These are phyloP conservation scores for Chaitophorus viminalis DNA, from an alignment of 2,888 invertebrate species.

Conservation along the genomic window DNA sequence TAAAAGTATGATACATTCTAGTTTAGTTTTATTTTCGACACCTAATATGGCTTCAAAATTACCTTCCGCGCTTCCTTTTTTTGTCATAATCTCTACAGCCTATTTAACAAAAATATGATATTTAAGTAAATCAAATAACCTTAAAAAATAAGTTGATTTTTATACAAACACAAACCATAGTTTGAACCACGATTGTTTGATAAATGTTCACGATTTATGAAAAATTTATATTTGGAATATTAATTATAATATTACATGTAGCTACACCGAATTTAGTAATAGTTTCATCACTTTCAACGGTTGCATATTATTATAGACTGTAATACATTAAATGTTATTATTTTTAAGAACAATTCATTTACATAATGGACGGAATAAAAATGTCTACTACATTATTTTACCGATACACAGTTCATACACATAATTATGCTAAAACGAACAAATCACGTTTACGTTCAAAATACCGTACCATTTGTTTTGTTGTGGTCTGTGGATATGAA, in stretches of 20 bases:
- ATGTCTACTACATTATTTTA: not conserved
- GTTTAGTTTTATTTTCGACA: constrained; percentile 10
- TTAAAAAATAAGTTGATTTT: too few species aligned
- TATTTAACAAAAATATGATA: not conserved
- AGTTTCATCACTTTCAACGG: too few species aligned
- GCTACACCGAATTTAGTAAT: too few species aligned
- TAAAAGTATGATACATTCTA: not conserved
- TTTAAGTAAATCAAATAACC: too few species aligned
- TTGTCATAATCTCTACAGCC: not conserved
- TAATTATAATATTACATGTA: too few species aligned
- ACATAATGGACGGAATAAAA: not conserved
- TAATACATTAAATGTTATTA: not conserved
- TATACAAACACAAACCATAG: too few species aligned
- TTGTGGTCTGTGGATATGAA: not conserved
- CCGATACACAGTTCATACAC: not conserved
- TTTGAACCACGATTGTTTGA: too few species aligned
- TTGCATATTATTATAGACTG: not conserved
- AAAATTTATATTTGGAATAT: too few species aligned
- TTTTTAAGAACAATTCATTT: not conserved
- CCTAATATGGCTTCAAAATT: not conserved
- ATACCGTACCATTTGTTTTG: not conserved
- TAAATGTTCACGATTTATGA: too few species aligned
- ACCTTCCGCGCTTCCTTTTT: not conserved
- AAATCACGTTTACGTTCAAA: not conserved
- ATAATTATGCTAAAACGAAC: not conserved